Percentiles rank a stretch among this genome's conserved stretches.
Evolutionary conservation across 2,797 vertebrate genomes (phyloP).

Genomic region (Chrysocyon brachyurus): DNA sequence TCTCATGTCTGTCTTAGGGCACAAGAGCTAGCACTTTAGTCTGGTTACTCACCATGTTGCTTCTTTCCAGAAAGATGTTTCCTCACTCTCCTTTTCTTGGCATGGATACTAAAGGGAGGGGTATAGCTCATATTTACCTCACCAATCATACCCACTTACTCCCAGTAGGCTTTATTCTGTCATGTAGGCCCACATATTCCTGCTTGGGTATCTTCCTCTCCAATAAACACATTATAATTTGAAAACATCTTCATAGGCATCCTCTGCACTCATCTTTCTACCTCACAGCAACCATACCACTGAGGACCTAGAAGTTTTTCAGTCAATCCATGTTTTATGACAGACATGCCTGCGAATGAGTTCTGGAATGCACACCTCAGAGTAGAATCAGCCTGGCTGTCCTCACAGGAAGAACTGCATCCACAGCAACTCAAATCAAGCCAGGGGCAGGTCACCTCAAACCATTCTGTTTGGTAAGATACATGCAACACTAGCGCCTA

Average conservation of each 20-base stretch:
- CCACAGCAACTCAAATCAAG: background rate
- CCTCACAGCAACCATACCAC: background rate
- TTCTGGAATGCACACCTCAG: background rate
- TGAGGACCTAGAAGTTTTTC: constrained; percentile 29
- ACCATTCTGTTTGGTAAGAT: background rate
- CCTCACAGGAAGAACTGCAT: background rate
- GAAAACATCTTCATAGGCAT: constrained; percentile 12
- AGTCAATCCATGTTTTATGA: constrained; percentile 26
- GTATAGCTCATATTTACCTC: background rate
- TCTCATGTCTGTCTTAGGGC: background rate
- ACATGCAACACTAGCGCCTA: background rate
- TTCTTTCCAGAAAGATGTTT: background rate
- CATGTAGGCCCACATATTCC: background rate
- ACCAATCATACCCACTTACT: background rate
- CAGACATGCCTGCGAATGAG: background rate
- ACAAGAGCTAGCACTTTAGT: background rate
- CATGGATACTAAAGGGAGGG: background rate
- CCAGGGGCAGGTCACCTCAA: background rate
- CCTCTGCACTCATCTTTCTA: background rate
- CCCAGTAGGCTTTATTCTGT: background rate
- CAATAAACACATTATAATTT: background rate
- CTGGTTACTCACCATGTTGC: background rate
- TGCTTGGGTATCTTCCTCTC: background rate
- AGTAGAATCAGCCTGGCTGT: background rate
- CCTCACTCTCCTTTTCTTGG: background rate